These are phyloP conservation scores for Platyura marginata DNA, from an alignment of 1,140 invertebrate species.

Conservation along the genomic window DNA sequence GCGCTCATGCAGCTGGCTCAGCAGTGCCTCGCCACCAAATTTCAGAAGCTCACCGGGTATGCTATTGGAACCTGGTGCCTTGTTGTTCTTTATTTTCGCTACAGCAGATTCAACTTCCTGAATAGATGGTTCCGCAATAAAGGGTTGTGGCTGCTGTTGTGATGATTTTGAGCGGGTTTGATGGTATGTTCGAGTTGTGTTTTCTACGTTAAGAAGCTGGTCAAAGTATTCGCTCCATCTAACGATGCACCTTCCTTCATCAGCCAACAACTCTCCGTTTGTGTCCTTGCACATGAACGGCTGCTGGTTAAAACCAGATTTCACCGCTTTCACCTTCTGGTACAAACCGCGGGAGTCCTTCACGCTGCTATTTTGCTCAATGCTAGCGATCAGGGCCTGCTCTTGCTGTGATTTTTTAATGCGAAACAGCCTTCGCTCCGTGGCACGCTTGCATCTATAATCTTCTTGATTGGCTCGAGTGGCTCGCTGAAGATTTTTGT, in stretches of 20 bases:
- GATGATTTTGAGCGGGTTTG: not conserved
- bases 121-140: not conserved
- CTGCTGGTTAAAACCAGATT: not conserved
- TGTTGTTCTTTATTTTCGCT: not conserved
- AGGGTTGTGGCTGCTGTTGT: not conserved
- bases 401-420: not conserved
- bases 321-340: not conserved
- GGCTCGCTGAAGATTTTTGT: not conserved
- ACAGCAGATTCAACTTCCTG: not conserved
- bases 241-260: not conserved
- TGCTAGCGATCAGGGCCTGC: not conserved
- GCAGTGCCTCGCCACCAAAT: not conserved
- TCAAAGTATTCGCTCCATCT: not conserved
- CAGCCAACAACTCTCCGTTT: not conserved
- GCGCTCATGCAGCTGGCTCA: not conserved
- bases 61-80: not conserved
- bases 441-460: not conserved
- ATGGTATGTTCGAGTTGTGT: not conserved
- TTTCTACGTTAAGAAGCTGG: not conserved
- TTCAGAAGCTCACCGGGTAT: not conserved
- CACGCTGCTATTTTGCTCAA: not conserved
- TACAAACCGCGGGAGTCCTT: not conserved
- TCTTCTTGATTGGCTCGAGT: not conserved
- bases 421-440: not conserved
- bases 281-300: not conserved